Evolutionary conservation across 2,888 invertebrate species (phyloP).

Genomic region (Linnaemya tessellans): DNA sequence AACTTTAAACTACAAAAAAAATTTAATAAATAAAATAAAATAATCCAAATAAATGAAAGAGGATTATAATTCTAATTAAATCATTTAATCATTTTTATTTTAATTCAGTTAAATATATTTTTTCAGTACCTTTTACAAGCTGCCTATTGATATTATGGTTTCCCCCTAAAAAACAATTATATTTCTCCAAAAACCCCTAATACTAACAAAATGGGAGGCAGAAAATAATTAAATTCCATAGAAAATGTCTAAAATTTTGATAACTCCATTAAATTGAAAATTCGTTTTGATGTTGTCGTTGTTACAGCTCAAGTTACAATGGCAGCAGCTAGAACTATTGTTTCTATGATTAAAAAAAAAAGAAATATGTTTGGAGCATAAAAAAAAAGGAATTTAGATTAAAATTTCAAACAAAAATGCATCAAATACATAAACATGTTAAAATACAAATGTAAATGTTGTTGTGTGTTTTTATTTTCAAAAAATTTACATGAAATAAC

Average conservation of each 20-base stretch:
- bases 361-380: slow-evolving; percentile 9
- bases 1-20: too few relatives aligned
- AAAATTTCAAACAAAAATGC: slow-evolving; percentile 8
- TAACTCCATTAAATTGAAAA: slow-evolving; percentile 63
- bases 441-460: neutral
- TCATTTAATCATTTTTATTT: too few relatives aligned
- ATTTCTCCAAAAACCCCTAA: neutral
- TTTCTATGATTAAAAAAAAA: neutral
- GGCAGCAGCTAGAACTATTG: neutral
- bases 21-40: too few relatives aligned
- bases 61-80: too few relatives aligned
- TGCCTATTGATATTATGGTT: too few relatives aligned
- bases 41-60: too few relatives aligned
- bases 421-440: neutral
- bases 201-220: too few relatives aligned
- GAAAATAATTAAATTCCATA: slow-evolving; percentile 59
- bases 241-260: slow-evolving; percentile 62
- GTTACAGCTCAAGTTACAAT: neutral
- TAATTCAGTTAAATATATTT: too few relatives aligned
- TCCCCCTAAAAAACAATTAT: neutral
- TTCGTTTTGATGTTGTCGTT: slow-evolving; percentile 45
- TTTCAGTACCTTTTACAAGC: too few relatives aligned
- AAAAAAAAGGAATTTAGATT: slow-evolving; percentile 24
- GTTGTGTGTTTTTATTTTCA: neutral
- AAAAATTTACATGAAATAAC: slow-evolving; percentile 57